Conservation (phyloP, 1,140 invertebrate genomes). For the Agrilus planipennis region DNA sequence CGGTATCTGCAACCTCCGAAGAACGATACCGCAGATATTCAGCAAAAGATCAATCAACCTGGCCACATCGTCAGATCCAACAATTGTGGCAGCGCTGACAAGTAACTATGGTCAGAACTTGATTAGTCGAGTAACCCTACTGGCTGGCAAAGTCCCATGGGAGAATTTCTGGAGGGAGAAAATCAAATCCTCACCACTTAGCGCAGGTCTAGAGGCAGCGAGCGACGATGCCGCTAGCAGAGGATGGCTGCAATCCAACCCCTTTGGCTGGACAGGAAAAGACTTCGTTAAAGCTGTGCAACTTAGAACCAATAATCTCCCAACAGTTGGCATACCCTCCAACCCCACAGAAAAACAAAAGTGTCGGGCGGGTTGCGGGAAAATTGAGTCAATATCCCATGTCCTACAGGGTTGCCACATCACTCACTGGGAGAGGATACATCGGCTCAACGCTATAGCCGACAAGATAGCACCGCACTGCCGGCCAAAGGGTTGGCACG, state of each 20-base stretch:
- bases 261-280: constrained; percentile 9
- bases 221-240: constrained; percentile 7
- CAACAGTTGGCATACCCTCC: constrained; percentile 11
- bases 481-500: too few species aligned
- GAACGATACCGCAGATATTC: constrained; percentile 4
- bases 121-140: neutral
- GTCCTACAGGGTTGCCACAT: too few species aligned
- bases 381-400: too few species aligned
- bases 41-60: neutral
- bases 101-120: too few species aligned
- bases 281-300: constrained; percentile 15
- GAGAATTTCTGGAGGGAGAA: constrained; percentile 1
- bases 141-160: neutral
- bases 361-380: too few species aligned
- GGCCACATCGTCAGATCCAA: neutral
- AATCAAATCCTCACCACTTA: constrained; percentile 3
- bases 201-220: constrained; percentile 1
- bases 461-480: too few species aligned
- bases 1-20: constrained; percentile 10
- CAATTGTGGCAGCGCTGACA: neutral
- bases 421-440: too few species aligned
- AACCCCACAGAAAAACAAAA: neutral
- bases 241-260: constrained; percentile 4
- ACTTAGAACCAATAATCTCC: constrained; percentile 12
- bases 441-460: too few species aligned